Evolutionary conservation across 2,888 invertebrate species (phyloP), one percentile per base, ranked within the genome.

Genomic region (Altica lythri): DNA sequence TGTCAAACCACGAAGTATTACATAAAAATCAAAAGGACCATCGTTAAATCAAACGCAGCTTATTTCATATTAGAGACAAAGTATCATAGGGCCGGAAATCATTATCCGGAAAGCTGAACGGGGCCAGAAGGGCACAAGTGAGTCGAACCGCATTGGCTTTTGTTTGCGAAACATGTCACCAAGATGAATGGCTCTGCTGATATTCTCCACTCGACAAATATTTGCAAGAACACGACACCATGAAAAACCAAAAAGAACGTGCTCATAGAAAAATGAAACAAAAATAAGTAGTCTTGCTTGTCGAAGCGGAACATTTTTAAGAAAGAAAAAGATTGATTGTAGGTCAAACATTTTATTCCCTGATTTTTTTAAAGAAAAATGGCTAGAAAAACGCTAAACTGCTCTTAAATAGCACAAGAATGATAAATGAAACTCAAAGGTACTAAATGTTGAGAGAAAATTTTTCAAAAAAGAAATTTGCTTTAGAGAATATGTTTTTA

Each of bases 131-230:
- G 35, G 25, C n/a, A 8, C 9, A 38, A 14, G n/a, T n/a, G n/a
- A 13, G 19, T 13, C 30, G 18, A 32, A 14, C 34, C 35, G 46
- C 47, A 37, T 47, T 29, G 37, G 37, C 47, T 47, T 47, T 47
- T 47, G 47, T 47, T 47, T 47, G 47, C 47, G n/a, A 27, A 47
- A 47, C 47, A 47, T 47, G 47, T 47, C 47, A 47, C 27, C 25
- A 47, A 47, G 47, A 47, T 37, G 37, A 47, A 47, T 47, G 47
- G 29, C 9, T 2, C 14, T 17, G 25, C 27, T 47, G 47, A 38
- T 44, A 44, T 17, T 47, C 13, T 22, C 35, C 18, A 35, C 35
- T 35, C 19, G 46, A 25, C 46, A 46, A 46, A 46, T 46, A 46
- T 46, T 46, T 46, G 46, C 46, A 46, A 35, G 25, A 46, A 38